Evolutionary conservation across 2,888 invertebrate species (phyloP).

Genomic region (Hydrotaea diabolus): DNA sequence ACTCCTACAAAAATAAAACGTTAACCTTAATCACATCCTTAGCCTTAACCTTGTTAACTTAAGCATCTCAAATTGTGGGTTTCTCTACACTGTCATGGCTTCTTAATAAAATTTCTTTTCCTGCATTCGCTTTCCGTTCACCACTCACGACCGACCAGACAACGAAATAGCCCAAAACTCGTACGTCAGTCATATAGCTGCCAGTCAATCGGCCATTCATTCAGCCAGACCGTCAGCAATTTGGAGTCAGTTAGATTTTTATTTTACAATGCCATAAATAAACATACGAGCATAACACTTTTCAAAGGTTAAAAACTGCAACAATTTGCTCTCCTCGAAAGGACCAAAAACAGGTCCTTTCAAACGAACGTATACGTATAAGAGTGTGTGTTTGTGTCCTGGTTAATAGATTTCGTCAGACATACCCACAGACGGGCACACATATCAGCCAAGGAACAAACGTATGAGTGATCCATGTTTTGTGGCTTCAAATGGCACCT

Average conservation of each 20-base stretch:
- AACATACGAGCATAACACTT: constrained; percentile 45
- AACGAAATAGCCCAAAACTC: background rate
- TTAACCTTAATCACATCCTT: no score
- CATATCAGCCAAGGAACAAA: background rate
- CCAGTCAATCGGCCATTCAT: background rate
- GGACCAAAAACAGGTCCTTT: no score
- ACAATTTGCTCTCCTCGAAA: constrained; percentile 31
- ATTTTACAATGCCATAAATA: constrained; percentile 54
- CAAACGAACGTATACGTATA: no score
- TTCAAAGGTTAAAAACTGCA: constrained; percentile 45
- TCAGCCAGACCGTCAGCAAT: background rate
- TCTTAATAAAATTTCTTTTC: background rate
- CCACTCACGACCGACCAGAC: background rate
- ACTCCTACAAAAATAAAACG: no score
- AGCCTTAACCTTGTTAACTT: no score
- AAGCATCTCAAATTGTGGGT: no score
- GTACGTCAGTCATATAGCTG: background rate
- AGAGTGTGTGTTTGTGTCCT: background rate
- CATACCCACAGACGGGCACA: background rate
- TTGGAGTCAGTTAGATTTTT: constrained; percentile 12
- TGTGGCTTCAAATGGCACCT: constrained; percentile 35
- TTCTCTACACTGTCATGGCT: no score
- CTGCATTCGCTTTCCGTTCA: background rate
- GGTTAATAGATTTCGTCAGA: constrained; percentile 52
- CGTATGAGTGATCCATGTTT: constrained; percentile 9